Conservation (phyloP, 2,113 vertebrate species). For the Pelecanus crispus region DNA sequence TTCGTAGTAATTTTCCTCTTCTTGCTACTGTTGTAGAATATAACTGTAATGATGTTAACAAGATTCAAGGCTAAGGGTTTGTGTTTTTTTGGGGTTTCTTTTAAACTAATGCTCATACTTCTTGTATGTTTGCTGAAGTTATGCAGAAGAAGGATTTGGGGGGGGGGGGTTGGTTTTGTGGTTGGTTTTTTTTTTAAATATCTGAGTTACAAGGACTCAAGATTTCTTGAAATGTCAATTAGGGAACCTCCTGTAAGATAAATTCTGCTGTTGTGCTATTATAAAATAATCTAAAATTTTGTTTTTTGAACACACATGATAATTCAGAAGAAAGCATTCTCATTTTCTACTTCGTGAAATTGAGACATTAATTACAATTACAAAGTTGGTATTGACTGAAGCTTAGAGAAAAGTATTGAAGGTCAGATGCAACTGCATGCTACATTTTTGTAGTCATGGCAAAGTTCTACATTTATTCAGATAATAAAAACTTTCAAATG, state of each 20-base stretch:
- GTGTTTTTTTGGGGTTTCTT: not conserved
- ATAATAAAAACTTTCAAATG: not conserved
- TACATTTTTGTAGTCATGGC: not conserved
- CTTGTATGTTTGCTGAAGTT: conserved; percentile 13
- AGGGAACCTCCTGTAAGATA: not conserved
- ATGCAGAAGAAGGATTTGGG: not conserved
- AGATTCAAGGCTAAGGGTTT: not conserved
- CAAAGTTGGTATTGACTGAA: not conserved
- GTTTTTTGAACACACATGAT: not conserved
- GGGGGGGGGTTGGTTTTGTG: not conserved
- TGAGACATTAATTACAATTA: not conserved
- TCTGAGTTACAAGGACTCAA: not conserved
- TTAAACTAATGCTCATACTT: not conserved
- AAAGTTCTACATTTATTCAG: not conserved
- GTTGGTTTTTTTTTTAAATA: not conserved
- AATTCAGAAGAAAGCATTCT: not conserved
- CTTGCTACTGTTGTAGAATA: conserved; percentile 31
- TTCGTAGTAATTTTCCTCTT: conserved; percentile 64
- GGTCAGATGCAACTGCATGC: not conserved
- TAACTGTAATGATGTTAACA: conserved; percentile 10
- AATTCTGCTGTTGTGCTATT: not conserved
- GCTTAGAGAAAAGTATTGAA: not conserved
- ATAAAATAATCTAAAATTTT: not conserved
- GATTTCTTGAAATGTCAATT: not conserved
- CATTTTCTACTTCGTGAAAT: conserved; percentile 29